phyloP scores from a whole-genome alignment of 1,140 invertebrate species.

The Scylla paramamosain region DNA sequence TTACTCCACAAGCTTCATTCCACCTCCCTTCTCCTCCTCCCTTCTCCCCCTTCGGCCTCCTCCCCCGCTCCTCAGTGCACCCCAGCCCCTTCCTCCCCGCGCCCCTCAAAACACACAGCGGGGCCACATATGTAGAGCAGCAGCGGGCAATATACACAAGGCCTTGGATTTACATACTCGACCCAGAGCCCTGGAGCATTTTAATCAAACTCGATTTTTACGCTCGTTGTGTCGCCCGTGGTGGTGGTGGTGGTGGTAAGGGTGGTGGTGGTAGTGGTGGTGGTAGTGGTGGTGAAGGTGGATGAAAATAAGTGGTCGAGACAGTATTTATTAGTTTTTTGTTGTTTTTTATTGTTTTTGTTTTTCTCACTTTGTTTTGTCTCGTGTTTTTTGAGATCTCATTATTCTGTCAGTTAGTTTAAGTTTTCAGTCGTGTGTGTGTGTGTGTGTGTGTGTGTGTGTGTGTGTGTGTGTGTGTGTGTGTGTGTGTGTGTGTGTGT shows the following conservation, averaged over 20 bases:
- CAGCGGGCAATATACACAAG: constrained; percentile 58
- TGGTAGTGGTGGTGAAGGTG: background rate
- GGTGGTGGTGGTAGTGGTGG: background rate
- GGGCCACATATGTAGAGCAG: constrained; percentile 55
- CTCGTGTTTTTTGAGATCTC: background rate
- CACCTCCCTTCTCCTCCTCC: background rate
- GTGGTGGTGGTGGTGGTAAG: background rate
- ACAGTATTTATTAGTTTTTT: background rate
- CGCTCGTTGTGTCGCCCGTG: constrained; percentile 46
- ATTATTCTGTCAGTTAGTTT: background rate
- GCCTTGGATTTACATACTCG: constrained; percentile 59
- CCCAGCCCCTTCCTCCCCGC: background rate
- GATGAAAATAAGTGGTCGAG: background rate
- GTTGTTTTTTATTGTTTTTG: background rate
- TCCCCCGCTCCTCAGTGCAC: background rate
- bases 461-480: constrained; percentile 39
- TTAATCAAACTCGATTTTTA: constrained; percentile 68
- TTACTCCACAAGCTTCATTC: background rate
- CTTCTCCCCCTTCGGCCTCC: background rate
- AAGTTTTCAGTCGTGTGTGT: background rate
- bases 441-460: constrained; percentile 40
- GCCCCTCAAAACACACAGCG: constrained; percentile 28
- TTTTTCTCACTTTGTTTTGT: background rate
- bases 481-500: constrained; percentile 42
- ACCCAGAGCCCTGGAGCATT: constrained; percentile 54